These are phyloP conservation scores for Eupeodes luniger DNA, from an alignment of 2,888 invertebrate genomes.

Conservation along the genomic window DNA sequence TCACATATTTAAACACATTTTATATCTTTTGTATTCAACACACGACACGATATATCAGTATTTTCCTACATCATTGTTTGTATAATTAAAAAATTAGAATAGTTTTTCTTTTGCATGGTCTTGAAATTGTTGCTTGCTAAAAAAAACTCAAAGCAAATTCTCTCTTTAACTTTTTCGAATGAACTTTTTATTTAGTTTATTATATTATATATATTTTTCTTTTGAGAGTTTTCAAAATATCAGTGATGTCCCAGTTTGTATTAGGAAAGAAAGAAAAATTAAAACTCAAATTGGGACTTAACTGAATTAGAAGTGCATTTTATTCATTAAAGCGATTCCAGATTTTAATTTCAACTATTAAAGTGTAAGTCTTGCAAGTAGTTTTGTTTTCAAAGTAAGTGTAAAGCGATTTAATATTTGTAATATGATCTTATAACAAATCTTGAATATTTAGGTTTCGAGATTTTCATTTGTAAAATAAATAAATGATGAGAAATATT, in stretches of 20 bases:
- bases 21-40: background rate
- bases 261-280: background rate
- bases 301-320: constrained; percentile 14
- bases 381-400: background rate
- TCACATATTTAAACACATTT: constrained; percentile 21
- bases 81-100: constrained; percentile 1
- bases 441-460: too few relatives aligned
- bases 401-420: background rate
- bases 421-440: too few relatives aligned
- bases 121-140: constrained; percentile 15
- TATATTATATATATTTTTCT: background rate
- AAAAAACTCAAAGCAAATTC: background rate
- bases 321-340: constrained; percentile 41
- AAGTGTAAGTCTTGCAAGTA: background rate
- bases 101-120: constrained; percentile 32
- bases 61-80: background rate
- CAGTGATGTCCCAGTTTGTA: background rate
- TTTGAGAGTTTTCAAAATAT: background rate
- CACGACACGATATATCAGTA: background rate
- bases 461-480: too few relatives aligned
- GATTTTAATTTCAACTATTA: background rate
- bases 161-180: constrained; percentile 10
- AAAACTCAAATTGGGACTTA: background rate
- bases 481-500: too few relatives aligned
- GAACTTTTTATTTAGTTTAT: background rate